Base-by-base conservation (phyloP, 2,888 invertebrate genomes). In the Cantharis lateralis region DNA sequence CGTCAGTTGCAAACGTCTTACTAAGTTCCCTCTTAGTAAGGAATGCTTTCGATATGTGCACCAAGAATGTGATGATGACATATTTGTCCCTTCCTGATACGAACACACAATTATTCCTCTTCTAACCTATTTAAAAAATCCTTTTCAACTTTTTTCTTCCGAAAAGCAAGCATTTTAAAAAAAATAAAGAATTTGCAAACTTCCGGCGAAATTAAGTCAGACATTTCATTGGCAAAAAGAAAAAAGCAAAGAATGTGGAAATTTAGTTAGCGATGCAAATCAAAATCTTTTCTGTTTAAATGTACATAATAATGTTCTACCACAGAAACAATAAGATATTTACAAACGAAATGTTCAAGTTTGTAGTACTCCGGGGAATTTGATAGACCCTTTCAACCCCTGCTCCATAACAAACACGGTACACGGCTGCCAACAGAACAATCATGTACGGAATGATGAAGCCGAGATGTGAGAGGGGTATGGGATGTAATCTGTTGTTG, bases 1-100 rank as follows among this genome's bases (percentile, higher is more conserved):
- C 84, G 86, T 87, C 86, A 83, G 82, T 84, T 83, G 85, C 85
- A 86, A 87, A 87, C 86, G 87, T 87, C 87, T 87, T 87, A 84
- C 84, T 86, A 84, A 82, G 24, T 20, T 81, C 84, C 83, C 82
- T 84, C 84, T 81, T 74, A 28, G 72, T 76, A 28, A 78, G 85
- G 86, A 86, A 87, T 87, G 85, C 85, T 84, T 84, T 83, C 84
- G 83, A 83, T 84, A 84, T 84, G 82, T 86, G 83, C 82, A 79
- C 82, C 74, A 84, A 84, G 87, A 87, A 87, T 87, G 86, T 85
- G 86, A 83, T 86, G 86, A 87, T 87, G 86, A 85, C 87, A 87
- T 87, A 87, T 86, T 86, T 87, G 85, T 86, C 85, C 84, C 84
- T 83, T 80, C 82, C 81, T 81, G 82, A 83, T 82, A 80, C 82